Percentiles rank a stretch among this genome's conserved stretches.
Conservation (phyloP, 2,888 invertebrate species). For the Catocala sponsa region DNA sequence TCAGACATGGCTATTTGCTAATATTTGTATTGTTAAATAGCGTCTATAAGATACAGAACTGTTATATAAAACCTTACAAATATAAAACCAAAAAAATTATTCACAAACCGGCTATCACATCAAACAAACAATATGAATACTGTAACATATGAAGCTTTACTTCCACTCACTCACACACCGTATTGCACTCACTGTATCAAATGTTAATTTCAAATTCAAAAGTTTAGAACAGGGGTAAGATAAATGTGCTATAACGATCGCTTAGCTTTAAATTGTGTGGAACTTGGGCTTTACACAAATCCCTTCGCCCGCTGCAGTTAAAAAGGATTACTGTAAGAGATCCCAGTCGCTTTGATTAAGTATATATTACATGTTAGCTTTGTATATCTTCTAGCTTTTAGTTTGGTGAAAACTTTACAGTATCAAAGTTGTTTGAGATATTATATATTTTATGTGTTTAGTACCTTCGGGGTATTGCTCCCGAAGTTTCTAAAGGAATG, state of each 20-base stretch:
- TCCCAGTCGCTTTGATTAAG: slow-evolving; percentile 32
- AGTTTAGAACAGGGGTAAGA: slow-evolving; percentile 43
- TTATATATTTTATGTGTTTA: slow-evolving; percentile 8
- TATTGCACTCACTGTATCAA: slow-evolving; percentile 13
- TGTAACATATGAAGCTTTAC: not conserved
- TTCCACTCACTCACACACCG: not conserved
- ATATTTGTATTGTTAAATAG: no score
- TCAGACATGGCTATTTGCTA: no score
- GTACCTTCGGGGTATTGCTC: slow-evolving; percentile 6
- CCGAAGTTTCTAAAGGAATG: slow-evolving; percentile 1
- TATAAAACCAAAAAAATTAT: not conserved
- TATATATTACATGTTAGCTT: slow-evolving; percentile 25
- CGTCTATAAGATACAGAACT: no score
- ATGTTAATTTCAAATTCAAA: slow-evolving; percentile 34
- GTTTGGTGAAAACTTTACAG: slow-evolving; percentile 28
- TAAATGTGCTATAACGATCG: slow-evolving; percentile 47
- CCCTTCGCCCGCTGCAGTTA: slow-evolving; percentile 45
- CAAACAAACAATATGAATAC: not conserved
- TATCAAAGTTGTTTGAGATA: slow-evolving; percentile 27
- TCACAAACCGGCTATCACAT: not conserved
- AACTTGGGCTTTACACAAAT: slow-evolving; percentile 40
- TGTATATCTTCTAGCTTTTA: slow-evolving; percentile 38
- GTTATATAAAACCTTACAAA: no score
- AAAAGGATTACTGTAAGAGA: slow-evolving; percentile 51
- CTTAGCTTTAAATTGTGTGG: slow-evolving; percentile 29